Base-by-base conservation (phyloP, 2,113 vertebrate genomes). In the Trichechus manatus region DNA sequence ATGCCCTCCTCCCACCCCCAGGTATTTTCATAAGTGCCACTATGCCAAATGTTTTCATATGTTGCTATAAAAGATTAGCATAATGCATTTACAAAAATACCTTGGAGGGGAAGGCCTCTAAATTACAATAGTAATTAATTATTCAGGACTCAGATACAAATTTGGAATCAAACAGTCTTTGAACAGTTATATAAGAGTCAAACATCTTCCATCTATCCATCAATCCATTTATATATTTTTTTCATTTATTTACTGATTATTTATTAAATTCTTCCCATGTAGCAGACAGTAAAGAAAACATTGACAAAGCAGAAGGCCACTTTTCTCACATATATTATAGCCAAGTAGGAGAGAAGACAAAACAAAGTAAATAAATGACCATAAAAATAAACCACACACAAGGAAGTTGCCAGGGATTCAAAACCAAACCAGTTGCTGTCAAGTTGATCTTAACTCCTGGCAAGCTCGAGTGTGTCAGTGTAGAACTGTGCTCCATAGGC, bases 311-410 rank as follows among this genome's bases (percentile, higher is more conserved):
- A 93, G 93, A 93, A 53, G 72, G 15, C 53, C n/a, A 74, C 25
- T 53, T 91, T 93, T 87, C 53, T 84, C 23, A 87, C 22, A 44
- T 80, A 74, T 78, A 84, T 50, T 61, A 87, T 72, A 50, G 29
- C 27, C 36, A 84, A 79, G 4, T 44, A 44, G 11, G 44, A 19
- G 82, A 59, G 14, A 64, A 90, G 91, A 74, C 0, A 39, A 89
- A 82, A 53, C 10, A 91, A 89, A 56, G 44, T 86, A 33, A 85
- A 89, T 66, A 68, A 56, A 90, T 13, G 19, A 56, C 29, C 3
- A 36, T 61, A 36, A 44, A 70, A 88, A 39, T 93, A 90, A 95
- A 59, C 33, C 7, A 81, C 15, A 13, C 33, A 96, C 17, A 23
- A 27, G n/a, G 17, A 93, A 70, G 25, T 78, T 70, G 56, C 13